Evolutionary conservation across 2,113 vertebrate species (phyloP), one percentile per base, ranked within the genome.

Genomic region (Vulpes lagopus): DNA sequence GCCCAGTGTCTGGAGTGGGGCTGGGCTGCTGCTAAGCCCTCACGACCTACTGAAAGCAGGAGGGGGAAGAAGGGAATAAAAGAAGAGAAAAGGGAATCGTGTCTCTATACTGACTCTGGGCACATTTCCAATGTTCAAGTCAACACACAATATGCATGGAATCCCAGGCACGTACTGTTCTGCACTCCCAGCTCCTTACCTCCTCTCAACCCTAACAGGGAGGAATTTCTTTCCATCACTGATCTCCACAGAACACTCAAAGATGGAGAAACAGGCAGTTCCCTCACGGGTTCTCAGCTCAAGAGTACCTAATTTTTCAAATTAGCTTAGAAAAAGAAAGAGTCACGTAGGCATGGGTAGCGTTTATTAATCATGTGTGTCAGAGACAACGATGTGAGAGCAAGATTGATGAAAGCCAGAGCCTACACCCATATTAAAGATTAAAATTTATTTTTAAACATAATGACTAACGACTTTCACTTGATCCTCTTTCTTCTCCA

Each of bases 371-470:
- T 35, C 60, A 0, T 27, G 20, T 83, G 10, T 23, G n/a, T 27
- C 55, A 38, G 11, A 32, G 38, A 19, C 57, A 17, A 69, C 74
- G 23, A 53, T 2, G 30, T 67, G 20, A 20, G 17, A 62, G 79
- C 53, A 5, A 71, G 30, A n/a, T 15, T 8, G 51, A 81, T 27
- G 62, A 60, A 64, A 64, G 69, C 43, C 64, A 8, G 74, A 71
- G 35, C 20, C 79, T 4, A 57, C 1, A 60, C 81, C 35, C 80
- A 32, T 22, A 27, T 32, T 80, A 69, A 83, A 62, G 94, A 92
- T n/a, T 84, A 85, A 81, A 81, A 27, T 74, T 67, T 85, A 83
- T 69, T 91, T 96, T 83, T 95, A 84, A 86, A 79, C 19, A 7
- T 78, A 79, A 30, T 84, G 67, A 65, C 30, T 89, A 91, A 96